phyloP scores from a whole-genome alignment of 2,797 vertebrate species.

The Tinamus major region DNA sequence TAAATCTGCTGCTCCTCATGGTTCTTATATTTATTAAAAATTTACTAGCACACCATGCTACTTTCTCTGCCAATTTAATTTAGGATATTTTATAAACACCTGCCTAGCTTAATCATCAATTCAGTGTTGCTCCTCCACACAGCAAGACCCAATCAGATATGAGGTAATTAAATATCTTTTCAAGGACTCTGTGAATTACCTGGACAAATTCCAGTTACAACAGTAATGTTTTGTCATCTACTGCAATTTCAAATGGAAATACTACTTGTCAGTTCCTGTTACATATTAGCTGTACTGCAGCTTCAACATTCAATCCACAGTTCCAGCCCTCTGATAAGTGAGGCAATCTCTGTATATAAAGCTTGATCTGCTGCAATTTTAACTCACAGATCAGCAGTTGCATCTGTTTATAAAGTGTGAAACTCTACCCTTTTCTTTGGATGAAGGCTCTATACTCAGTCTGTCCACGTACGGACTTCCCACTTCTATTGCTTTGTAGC shows the following conservation, averaged over 20 bases:
- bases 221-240: background rate
- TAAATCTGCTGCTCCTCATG: conserved; percentile 1
- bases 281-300: background rate
- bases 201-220: background rate
- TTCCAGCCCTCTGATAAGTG: background rate
- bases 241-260: background rate
- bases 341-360: background rate
- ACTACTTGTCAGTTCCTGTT: background rate
- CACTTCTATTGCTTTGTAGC: background rate
- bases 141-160: background rate
- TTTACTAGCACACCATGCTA: background rate
- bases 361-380: background rate
- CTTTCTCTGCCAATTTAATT: background rate
- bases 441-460: background rate
- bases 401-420: background rate
- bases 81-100: background rate
- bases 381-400: background rate
- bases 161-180: background rate
- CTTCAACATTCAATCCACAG: background rate
- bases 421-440: background rate
- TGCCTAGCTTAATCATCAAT: background rate
- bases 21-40: background rate
- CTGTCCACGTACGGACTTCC: background rate
- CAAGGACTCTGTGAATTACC: background rate
- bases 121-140: background rate